Base-by-base conservation (phyloP, 2,113 vertebrate species). In the Bagarius yarrelli region DNA sequence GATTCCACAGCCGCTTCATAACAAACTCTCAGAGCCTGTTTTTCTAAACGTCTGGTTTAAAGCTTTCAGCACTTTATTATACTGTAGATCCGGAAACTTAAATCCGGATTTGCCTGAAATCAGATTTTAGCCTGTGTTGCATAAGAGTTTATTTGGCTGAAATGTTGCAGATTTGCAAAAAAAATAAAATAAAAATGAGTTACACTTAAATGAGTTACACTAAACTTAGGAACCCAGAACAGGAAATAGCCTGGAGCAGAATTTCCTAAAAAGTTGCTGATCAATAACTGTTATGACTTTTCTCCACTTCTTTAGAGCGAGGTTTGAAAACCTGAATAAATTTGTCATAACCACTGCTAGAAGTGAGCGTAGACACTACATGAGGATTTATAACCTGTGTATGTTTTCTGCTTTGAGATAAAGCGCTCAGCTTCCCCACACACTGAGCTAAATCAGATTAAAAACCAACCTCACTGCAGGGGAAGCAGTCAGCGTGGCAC, bases 221-320 rank as follows among this genome's bases (percentile, higher is more conserved):
- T 47, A 40, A 47, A 15, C 16, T 8, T 3, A 55, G 27, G 27
- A 55, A 21, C 23, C 25, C 47, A 34, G 32, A 79, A 82, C 80
- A 81, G 83, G 83, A 84, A 84, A 79, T 57, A 16, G 0, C 25
- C 63, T 47, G 66, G 16, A 19, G 4, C 55, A n/a, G 0, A 81
- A 67, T 78, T 81, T 84, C 75, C 2, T 67, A 19, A 34, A 50
- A 72, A 23, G 32, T 71, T 63, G 63, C 64, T 63, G 40, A 60
- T 16, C 13, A 21, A 11, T 52, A 25, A n/a, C 36, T 34, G 55
- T 53, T 12, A 13, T 16, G 66, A 47, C 40, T 69, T 14, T 15
- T 8, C 11, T 40, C n/a, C 4, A 4, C 23, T 71, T 53, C n/a
- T 30, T 16, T 25, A 77, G 11, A 76, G 63, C 21, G 56, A 50